Base-by-base conservation (phyloP, 2,113 vertebrate genomes). In the Numida meleagris region DNA sequence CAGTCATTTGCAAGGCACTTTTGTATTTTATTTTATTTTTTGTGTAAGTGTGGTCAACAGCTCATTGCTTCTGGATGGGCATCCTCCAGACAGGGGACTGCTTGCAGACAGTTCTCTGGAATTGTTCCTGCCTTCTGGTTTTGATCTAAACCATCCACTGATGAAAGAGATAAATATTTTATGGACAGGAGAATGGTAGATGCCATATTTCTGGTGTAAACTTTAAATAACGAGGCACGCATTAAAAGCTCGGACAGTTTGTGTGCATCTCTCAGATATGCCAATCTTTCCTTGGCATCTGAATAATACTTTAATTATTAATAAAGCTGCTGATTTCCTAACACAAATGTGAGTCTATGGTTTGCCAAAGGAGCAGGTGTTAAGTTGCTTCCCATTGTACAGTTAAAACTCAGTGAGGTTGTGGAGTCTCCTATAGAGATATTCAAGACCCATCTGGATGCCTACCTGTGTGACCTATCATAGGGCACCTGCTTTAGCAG, bases 341-440 rank as follows among this genome's bases (percentile, higher is more conserved):
- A 91, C 86, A 93, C 82, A 90, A 95, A 94, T 92, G 86, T 71
- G 95, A 96, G 46, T 61, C 51, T 34, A 12, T 27, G 59, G 72
- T 92, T 75, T 96, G 96, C 94, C 96, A 95, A 93, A 90, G 42
- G 51, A 96, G 46, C 94, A 95, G 96, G 94, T 96, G 95, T 76
- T 89, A 84, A 73, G 67, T 77, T 88, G 34, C 27, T 43, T 88
- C 92, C 92, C 65, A 93, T 81, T 96, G 86, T 95, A 90, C 50
- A 73, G 42, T 74, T 88, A 75, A 83, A 94, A 73, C 42, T 29
- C 27, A 16, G 51, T 16, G 51, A 53, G 51, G 51, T 53, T 29
- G 51, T 31, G 27, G 51, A 53, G 51, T 53, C 27, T 29, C 25
- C 15, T 53, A 29, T 10, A 8, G 51, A 53, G 51, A 24, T 25